phyloP scores from a whole-genome alignment of 1,140 invertebrate genomes.

The Pentalonia nigronervosa region DNA sequence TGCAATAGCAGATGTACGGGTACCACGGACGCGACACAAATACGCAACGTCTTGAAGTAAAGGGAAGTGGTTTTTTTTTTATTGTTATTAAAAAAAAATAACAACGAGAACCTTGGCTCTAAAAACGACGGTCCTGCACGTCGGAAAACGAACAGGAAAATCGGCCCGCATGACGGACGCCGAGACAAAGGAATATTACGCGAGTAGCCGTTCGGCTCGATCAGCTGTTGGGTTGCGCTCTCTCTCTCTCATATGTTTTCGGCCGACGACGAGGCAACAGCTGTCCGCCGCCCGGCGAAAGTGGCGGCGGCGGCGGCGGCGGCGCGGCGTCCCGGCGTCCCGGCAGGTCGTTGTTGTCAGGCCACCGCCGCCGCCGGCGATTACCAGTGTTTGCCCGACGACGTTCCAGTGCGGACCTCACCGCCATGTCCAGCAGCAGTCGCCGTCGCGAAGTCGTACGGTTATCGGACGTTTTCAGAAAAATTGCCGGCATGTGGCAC shows the following conservation, averaged over 20 bases:
- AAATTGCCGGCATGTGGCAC: constrained; percentile 53
- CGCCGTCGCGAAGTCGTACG: constrained; percentile 29
- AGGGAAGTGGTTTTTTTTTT: no score
- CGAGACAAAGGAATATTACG: neutral
- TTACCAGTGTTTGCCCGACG: constrained; percentile 1
- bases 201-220: neutral
- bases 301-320: neutral
- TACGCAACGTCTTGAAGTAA: neutral
- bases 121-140: neutral
- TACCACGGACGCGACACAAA: neutral
- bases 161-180: neutral
- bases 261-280: constrained; percentile 43
- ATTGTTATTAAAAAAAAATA: neutral
- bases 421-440: neutral
- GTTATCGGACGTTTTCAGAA: constrained; percentile 46
- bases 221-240: constrained; percentile 19
- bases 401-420: neutral
- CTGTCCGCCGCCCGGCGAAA: constrained; percentile 49
- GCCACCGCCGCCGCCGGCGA: neutral
- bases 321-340: constrained; percentile 27
- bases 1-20: neutral
- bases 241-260: constrained; percentile 23
- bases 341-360: constrained; percentile 19
- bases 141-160: neutral
- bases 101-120: neutral